phyloP scores from a whole-genome alignment of 2,888 invertebrate genomes.

The Cephus spinipes region DNA sequence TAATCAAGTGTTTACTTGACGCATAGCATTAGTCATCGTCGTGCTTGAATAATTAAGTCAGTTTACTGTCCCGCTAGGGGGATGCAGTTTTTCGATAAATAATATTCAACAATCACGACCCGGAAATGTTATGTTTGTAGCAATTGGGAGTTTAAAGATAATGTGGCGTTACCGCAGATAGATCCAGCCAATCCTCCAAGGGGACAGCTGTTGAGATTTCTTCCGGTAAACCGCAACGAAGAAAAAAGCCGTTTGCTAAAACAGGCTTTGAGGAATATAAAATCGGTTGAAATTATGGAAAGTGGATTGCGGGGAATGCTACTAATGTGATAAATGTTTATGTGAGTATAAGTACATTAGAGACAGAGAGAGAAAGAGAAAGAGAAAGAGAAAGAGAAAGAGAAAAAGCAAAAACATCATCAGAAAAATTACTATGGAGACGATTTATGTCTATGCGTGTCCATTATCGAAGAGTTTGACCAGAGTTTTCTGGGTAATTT shows the following conservation, averaged over 20 bases:
- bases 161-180: background rate
- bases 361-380: background rate
- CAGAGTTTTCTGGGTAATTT: background rate
- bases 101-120: background rate
- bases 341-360: background rate
- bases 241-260: background rate
- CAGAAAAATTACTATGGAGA: background rate
- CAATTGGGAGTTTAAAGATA: background rate
- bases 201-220: background rate
- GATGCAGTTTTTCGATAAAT: background rate
- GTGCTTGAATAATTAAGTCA: background rate
- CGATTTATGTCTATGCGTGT: background rate
- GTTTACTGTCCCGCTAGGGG: background rate
- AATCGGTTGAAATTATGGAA: background rate
- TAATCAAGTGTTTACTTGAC: background rate
- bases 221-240: background rate
- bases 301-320: background rate
- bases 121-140: background rate
- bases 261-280: background rate
- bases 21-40: background rate
- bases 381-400: background rate
- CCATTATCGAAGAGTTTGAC: background rate
- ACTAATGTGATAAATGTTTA: background rate
- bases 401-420: background rate
- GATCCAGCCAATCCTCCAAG: background rate